Evolutionary conservation across 2,113 vertebrate species (phyloP), one percentile per base, ranked within the genome.

Genomic region (Periophthalmodon schlosseri): DNA sequence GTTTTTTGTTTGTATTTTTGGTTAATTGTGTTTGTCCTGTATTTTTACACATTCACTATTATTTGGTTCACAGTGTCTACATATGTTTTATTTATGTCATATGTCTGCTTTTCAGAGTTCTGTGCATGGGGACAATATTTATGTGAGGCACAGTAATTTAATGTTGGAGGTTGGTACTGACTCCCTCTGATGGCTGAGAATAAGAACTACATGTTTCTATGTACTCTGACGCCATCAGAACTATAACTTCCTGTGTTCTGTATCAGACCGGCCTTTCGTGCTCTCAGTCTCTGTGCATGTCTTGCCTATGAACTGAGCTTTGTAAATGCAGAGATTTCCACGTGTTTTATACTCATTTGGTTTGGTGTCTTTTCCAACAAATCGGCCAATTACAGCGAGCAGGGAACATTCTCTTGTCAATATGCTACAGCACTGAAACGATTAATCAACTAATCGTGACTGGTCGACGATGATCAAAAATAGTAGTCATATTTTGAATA

Each of bases 81-180:
- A 50, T 70, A 70, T 49, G 1, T 78, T 82, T 75, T 60, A 70
- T 86, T 84, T 67, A 28, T 78, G 81, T 79, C 83, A 79, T 90
- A 77, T 89, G 81, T 90, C 86, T 91, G 82, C 90, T 85, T 89
- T 94, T 95, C 94, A 99, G 98, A 97, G 94, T 92, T 96, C 94
- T 94, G 91, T 97, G 97, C 93, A 96, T 92, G 97, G 96, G 94
- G 97, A 97, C 94, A 99, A 97, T 98, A 99, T 99, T 95, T 99
- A 99, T 99, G 96, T 99, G 96, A 98, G 97, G 96, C 97, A 99
- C 97, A 99, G 98, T 97, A 99, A 99, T 98, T 97, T 99, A 98
- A 99, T 99, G 98, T 98, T 99, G 96, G 98, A 99, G 98, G 98
- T 99, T 98, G 94, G 98, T 99, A 99, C 84, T 89, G 81, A 86